Conservation (phyloP, 2,888 invertebrate species). For the Noctuana brunneofusca region DNA sequence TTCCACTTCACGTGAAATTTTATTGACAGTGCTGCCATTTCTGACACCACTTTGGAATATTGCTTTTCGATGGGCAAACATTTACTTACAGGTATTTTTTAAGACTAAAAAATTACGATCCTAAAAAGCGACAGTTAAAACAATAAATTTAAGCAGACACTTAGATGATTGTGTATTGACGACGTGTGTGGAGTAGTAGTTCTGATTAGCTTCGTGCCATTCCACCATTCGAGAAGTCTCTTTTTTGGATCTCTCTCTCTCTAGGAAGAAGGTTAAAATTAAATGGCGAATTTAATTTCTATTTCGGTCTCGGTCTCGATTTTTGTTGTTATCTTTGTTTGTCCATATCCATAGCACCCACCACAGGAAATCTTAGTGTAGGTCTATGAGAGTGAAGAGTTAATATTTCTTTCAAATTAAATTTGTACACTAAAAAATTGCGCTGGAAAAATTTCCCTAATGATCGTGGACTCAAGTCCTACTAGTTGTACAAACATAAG, state of each 20-base stretch:
- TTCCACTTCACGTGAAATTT: constrained; percentile 6
- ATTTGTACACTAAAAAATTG: neutral
- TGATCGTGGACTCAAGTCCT: constrained; percentile 14
- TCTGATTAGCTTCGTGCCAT: too few relatives aligned
- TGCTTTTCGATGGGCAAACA: constrained; percentile 8
- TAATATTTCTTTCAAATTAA: neutral
- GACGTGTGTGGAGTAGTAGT: too few relatives aligned
- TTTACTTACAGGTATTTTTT: neutral
- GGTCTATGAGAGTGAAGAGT: too few relatives aligned
- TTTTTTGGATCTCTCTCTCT: too few relatives aligned
- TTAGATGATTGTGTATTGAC: too few relatives aligned
- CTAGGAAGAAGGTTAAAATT: too few relatives aligned
- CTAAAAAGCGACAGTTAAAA: neutral
- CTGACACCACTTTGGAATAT: constrained; percentile 5
- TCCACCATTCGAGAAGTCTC: too few relatives aligned
- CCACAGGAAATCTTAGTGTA: too few relatives aligned
- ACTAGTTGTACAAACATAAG: constrained; percentile 5
- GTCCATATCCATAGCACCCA: too few relatives aligned
- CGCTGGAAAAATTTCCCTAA: constrained; percentile 19
- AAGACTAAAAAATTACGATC: constrained; percentile 7
- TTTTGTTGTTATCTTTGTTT: too few relatives aligned
- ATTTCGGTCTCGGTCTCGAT: too few relatives aligned
- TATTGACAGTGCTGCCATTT: constrained; percentile 6
- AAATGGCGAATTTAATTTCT: too few relatives aligned
- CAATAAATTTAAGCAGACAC: neutral